Base-by-base conservation (phyloP, 2,113 vertebrate species). In the Canis aureus region DNA sequence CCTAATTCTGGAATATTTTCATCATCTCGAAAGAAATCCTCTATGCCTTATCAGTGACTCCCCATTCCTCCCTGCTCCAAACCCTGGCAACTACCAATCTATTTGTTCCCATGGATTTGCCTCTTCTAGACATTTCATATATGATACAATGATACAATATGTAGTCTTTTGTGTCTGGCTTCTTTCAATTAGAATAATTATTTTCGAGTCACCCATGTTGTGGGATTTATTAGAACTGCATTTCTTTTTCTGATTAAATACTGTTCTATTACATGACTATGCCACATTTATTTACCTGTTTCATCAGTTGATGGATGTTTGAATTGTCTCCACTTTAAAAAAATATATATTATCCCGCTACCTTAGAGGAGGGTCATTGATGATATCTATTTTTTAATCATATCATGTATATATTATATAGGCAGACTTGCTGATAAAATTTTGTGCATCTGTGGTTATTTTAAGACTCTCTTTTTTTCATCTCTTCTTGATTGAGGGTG, bases 101-200 rank as follows among this genome's bases (percentile, higher is more conserved):
- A 53, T 62, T 22, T 73, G 32, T 87, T 19, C 57, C 57, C 60
- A 29, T 27, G 9, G 59, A 69, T 62, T 67, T 93, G 9, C 16
- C n/a, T 66, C 53, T 93, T 91, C 12, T 29, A 62, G 64, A 53
- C 6, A 43, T 53, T 64, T 62, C n/a, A 57, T 78, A 32, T 73
- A 85, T 32, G 84, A 71, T 62, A 25, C 20, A 89, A 23, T 71
- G 15, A 51, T 23, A 29, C 17, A 60, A 59, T 38, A 73, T 53
- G 12, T 25, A 51, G 19, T 17, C 64, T 67, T 69, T 86, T 64
- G 3, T 43, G 32, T 81, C 62, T 94, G 64, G 11, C 5, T 93
- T 74, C 79, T 95, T 97, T 66, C 80, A 67, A 29, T 95, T 87
- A 60, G 29, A 15, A 55, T 73, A 16, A 9, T 79, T 79, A 60